Conservation (phyloP, 1,140 invertebrate species). For the Ips nitidus region DNA sequence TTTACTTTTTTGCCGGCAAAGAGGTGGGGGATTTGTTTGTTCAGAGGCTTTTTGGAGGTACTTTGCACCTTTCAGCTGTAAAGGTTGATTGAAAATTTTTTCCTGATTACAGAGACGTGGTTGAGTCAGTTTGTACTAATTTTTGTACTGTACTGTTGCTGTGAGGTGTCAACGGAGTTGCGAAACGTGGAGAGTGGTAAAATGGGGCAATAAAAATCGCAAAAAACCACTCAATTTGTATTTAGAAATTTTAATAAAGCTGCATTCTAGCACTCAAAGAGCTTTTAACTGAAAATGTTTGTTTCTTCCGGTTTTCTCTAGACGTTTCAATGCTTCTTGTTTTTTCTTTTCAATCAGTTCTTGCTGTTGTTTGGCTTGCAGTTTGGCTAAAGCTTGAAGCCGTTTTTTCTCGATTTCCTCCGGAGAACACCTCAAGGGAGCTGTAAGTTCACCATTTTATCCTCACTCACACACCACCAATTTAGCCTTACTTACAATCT, state of each 20-base stretch:
- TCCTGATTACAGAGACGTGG: slow-evolving; percentile 39
- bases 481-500: background rate
- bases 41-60: slow-evolving; percentile 49
- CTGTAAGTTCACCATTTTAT: background rate
- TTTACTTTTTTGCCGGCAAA: slow-evolving; percentile 79
- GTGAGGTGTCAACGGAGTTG: slow-evolving; percentile 45
- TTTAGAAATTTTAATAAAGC: background rate
- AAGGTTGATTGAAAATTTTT: slow-evolving; percentile 10
- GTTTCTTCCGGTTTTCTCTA: slow-evolving; percentile 40
- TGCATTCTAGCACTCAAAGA: slow-evolving; percentile 34
- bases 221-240: background rate
- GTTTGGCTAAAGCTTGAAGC: slow-evolving; percentile 45
- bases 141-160: slow-evolving; percentile 43
- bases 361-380: slow-evolving; percentile 46
- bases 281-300: slow-evolving; percentile 32
- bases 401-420: slow-evolving; percentile 50
- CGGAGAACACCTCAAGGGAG: slow-evolving; percentile 32
- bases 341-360: slow-evolving; percentile 46
- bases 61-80: slow-evolving; percentile 7
- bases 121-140: slow-evolving; percentile 36
- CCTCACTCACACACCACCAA: no score
- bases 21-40: slow-evolving; percentile 69
- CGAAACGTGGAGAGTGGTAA: slow-evolving; percentile 17
- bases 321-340: slow-evolving; percentile 44
- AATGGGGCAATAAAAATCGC: slow-evolving; percentile 3